A percentile compares a stretch with the other conserved stretches of the same genome.
These are phyloP conservation scores for Geodia barretti DNA, from an alignment of 37 sponge, comb jelly and placozoan genomes.

Conservation along the genomic window DNA sequence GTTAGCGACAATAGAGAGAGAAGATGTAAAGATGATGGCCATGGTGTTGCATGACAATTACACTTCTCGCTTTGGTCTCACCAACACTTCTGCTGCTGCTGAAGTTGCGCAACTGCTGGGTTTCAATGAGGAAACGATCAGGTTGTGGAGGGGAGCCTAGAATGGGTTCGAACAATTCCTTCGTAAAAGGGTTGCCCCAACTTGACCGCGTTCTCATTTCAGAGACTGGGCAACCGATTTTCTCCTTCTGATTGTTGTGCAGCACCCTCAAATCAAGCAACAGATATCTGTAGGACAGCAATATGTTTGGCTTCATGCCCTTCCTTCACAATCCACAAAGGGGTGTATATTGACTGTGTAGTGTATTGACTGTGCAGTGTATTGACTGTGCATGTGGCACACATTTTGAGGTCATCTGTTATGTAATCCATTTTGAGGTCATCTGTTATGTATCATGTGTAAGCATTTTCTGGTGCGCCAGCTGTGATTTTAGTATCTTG, in stretches of 20 bases:
- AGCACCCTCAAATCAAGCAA: neutral
- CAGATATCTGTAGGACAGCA: neutral
- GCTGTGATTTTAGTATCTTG: too few relatives aligned
- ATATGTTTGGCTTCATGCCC: neutral
- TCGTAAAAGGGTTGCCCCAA: neutral
- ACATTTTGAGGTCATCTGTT: too few relatives aligned
- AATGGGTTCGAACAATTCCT: neutral
- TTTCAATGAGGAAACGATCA: neutral
- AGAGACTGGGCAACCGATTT: neutral
- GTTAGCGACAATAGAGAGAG: neutral
- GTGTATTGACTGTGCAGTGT: too few relatives aligned
- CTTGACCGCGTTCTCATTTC: neutral
- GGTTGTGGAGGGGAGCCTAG: neutral
- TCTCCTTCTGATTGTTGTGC: neutral
- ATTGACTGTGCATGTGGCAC: too few relatives aligned
- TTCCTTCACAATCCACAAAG: too few relatives aligned
- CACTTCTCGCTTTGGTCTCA: neutral
- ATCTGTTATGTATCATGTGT: too few relatives aligned
- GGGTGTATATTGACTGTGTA: too few relatives aligned
- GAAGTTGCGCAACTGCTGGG: neutral
- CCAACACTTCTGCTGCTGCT: neutral
- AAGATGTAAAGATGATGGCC: neutral
- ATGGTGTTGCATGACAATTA: neutral
- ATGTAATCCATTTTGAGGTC: too few relatives aligned
- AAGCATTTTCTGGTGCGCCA: too few relatives aligned